Evolutionary conservation across 2,797 vertebrate genomes (phyloP), one percentile per base, ranked within the genome.

Genomic region (Schizothorax lantsangensis): DNA sequence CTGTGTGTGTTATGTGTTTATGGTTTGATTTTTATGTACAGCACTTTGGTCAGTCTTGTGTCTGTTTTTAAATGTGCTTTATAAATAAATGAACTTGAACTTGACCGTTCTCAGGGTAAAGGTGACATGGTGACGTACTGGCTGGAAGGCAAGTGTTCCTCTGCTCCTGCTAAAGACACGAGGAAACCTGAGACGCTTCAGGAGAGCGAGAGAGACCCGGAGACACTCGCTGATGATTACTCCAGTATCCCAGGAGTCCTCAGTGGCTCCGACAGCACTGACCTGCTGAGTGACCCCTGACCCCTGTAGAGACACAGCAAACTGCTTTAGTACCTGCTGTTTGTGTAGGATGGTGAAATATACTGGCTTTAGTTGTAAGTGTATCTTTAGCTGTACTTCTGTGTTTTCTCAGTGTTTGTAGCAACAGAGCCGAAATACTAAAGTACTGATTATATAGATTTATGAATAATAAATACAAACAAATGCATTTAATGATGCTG

Each of bases 41-140:
- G 30, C 30, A 30, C 30, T 30, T 36, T 36, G 36, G 36, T 36
- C 36, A 36, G 36, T 36, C 30, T 30, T 30, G 30, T 30, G 30
- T 30, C 30, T 30, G 30, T 30, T 30, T 36, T 36, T 36, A 4
- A 36, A 36, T 36, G 36, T 36, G 36, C 36, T 36, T 3, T 36
- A 3, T 36, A 36, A 36, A 36, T 36, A 36, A 36, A 36, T 36
- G 30, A 30, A 30, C 30, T 30, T 30, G 30, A 30, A 30, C 30
- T 30, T 30, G 36, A 36, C 36, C 36, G 45, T 40, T 78, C 43
- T 81, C 90, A 96, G 96, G 96, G 96, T 0, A 97, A 97, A 92
- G 95, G 97, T 5, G 95, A 97, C 90, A 97, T 97, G 96, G 93
- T 97, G 81, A 97, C 96, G 0, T 96, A 96, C 86, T 97, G 96